Percentiles rank a stretch among this genome's conserved stretches.
phyloP scores from a whole-genome alignment of 2,797 vertebrate species.

The Poeciliopsis gracilis region DNA sequence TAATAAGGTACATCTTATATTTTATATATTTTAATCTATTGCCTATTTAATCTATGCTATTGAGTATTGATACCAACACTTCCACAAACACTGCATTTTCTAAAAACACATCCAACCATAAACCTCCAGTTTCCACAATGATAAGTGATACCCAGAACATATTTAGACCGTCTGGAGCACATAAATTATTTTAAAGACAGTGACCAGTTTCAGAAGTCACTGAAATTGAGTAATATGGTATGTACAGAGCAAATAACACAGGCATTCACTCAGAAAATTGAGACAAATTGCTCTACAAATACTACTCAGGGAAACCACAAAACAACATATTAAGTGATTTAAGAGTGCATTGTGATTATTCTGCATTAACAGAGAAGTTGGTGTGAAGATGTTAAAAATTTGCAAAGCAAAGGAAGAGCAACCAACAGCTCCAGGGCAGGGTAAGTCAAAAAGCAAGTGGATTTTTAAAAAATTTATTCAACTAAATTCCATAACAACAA shows the following conservation, averaged over 20 bases:
- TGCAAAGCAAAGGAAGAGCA: conserved; percentile 74
- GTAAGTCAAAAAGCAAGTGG: conserved; percentile 51
- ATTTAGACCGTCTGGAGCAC: conserved; percentile 45
- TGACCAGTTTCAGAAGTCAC: conserved; percentile 19
- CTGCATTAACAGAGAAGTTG: conserved; percentile 43
- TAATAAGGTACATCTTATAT: background rate
- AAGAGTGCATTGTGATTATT: background rate
- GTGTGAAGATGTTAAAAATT: conserved; percentile 78
- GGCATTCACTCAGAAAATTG: background rate
- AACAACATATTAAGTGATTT: background rate
- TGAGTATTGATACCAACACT: background rate
- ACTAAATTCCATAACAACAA: background rate
- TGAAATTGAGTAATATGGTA: background rate
- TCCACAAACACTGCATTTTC: conserved; percentile 31
- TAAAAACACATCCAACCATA: conserved; percentile 48
- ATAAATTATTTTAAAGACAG: conserved; percentile 53
- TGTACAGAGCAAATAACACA: background rate
- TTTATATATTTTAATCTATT: background rate
- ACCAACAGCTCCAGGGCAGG: conserved; percentile 77
- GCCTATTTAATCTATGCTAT: background rate
- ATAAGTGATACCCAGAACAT: conserved; percentile 50
- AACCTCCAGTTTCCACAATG: conserved; percentile 41
- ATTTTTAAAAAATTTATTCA: background rate
- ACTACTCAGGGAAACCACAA: background rate
- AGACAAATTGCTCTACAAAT: background rate